These are phyloP conservation scores for Amphipoea oculea DNA, from an alignment of 2,888 invertebrate genomes.

Conservation along the genomic window DNA sequence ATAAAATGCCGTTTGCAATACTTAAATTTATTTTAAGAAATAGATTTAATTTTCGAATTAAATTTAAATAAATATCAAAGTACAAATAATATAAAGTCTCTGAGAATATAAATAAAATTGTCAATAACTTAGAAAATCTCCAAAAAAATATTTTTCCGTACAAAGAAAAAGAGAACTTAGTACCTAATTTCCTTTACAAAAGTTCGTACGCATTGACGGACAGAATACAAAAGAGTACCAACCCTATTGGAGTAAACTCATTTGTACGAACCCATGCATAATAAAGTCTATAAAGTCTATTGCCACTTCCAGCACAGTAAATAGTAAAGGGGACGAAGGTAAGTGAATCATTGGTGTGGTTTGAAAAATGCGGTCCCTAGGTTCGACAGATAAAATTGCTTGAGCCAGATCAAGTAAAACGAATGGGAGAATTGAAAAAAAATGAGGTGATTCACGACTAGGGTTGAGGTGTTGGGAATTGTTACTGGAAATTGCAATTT, in stretches of 20 bases:
- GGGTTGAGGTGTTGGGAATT: constrained; percentile 50
- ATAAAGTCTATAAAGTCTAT: constrained; percentile 60
- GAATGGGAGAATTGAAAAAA: constrained; percentile 68
- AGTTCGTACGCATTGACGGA: constrained; percentile 16
- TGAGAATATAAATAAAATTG: not conserved
- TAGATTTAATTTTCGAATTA: not conserved
- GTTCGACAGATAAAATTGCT: constrained; percentile 71
- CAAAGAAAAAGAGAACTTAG: constrained; percentile 39
- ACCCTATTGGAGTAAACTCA: constrained; percentile 63
- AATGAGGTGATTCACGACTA: constrained; percentile 67
- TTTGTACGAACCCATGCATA: constrained; percentile 64
- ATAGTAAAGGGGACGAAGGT: constrained; percentile 64
- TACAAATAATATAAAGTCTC: not conserved
- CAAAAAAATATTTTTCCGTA: constrained; percentile 14
- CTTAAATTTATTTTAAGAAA: not conserved
- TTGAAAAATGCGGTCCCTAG: constrained; percentile 68
- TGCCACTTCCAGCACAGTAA: constrained; percentile 63
- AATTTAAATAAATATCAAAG: no score
- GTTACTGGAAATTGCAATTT: constrained; percentile 47
- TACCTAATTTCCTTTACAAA: constrained; percentile 12
- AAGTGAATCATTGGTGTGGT: constrained; percentile 71
- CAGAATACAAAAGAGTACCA: constrained; percentile 20
- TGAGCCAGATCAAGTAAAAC: constrained; percentile 67
- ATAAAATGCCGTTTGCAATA: not conserved
- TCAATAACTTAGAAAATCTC: not conserved